Evolutionary conservation across 2,888 invertebrate species (phyloP).

Genomic region (Luperina nickerlii): DNA sequence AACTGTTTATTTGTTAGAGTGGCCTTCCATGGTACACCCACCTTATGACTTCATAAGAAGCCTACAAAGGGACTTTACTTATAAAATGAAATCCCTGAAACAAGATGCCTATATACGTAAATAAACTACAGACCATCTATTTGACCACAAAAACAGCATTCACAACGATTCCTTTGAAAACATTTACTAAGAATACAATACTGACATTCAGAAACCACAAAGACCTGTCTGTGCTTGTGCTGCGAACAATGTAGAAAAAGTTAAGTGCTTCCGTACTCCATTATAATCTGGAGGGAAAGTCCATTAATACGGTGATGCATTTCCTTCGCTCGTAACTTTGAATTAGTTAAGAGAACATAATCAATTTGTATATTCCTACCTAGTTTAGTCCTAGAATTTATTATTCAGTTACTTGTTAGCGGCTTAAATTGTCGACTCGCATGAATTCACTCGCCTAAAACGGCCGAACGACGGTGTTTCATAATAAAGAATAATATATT

Average conservation of each 20-base stretch:
- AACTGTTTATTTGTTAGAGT: too few relatives aligned
- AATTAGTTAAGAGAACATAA: constrained; percentile 1
- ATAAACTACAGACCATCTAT: not conserved
- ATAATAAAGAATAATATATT: too few relatives aligned
- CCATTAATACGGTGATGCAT: constrained; percentile 63
- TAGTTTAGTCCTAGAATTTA: not conserved
- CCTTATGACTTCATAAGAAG: not conserved
- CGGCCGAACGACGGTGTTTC: too few relatives aligned
- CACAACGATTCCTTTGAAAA: constrained; percentile 13
- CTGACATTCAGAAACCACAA: constrained; percentile 28
- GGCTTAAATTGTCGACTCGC: too few relatives aligned
- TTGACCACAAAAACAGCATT: constrained; percentile 23
- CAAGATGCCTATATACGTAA: not conserved
- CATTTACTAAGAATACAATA: constrained; percentile 40
- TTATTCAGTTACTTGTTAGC: not conserved
- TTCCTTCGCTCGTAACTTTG: constrained; percentile 24
- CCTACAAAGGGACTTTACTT: not conserved
- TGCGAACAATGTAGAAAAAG: constrained; percentile 54
- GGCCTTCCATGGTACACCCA: too few relatives aligned
- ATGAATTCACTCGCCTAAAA: too few relatives aligned
- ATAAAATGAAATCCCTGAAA: not conserved
- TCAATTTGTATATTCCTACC: not conserved
- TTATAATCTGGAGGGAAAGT: constrained; percentile 53
- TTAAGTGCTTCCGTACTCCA: constrained; percentile 60
- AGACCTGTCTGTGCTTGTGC: constrained; percentile 15